A percentile compares a stretch with the other conserved stretches of the same genome.
phyloP scores from a whole-genome alignment of 2,888 invertebrate species.

The Dexiosoma caninum region DNA sequence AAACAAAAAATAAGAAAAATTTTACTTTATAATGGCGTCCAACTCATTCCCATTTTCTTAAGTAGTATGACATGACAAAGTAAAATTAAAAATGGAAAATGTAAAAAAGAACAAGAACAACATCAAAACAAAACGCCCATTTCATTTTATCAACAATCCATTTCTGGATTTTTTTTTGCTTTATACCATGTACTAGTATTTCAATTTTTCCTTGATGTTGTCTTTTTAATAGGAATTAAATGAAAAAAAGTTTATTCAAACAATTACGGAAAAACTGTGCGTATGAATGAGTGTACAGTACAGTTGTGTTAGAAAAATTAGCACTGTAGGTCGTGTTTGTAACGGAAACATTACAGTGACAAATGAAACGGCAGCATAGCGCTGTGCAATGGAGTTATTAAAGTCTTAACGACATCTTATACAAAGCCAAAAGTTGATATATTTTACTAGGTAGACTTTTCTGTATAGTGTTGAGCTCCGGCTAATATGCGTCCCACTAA shows the following conservation, averaged over 20 bases:
- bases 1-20: conserved; percentile 21
- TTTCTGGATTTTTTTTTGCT: conserved; percentile 35
- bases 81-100: conserved; percentile 49
- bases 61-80: conserved; percentile 54
- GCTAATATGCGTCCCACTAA: too few relatives aligned
- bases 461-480: too few relatives aligned
- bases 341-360: too few relatives aligned
- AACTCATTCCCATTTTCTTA: conserved; percentile 47
- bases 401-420: too few relatives aligned
- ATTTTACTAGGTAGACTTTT: too few relatives aligned
- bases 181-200: background rate
- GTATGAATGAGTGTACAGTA: background rate
- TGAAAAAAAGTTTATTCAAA: conserved; percentile 10
- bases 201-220: conserved; percentile 30
- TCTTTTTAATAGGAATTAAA: conserved; percentile 27
- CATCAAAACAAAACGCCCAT: conserved; percentile 49
- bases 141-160: conserved; percentile 59
- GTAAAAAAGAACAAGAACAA: conserved; percentile 24
- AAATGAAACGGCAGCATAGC: too few relatives aligned
- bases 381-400: too few relatives aligned
- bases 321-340: too few relatives aligned
- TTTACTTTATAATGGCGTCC: conserved; percentile 54
- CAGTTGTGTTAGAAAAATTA: background rate
- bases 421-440: too few relatives aligned
- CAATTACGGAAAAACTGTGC: background rate